Evolutionary conservation across 2,888 invertebrate species (phyloP), one percentile per base, ranked within the genome.

Genomic region (Ichneumon xanthorius): DNA sequence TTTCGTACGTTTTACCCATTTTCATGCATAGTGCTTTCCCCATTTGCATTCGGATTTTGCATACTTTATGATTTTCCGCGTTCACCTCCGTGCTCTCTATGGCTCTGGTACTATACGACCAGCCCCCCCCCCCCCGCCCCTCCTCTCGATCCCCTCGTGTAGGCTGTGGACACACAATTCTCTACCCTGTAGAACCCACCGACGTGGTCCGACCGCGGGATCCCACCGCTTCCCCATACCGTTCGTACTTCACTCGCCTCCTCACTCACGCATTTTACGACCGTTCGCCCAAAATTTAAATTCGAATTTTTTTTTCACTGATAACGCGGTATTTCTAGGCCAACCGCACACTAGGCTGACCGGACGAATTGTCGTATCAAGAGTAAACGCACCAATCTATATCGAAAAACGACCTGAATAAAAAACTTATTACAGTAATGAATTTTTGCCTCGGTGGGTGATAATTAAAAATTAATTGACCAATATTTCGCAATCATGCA

Each of bases 1-100:
- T 92, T 90, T 92, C 89, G 88, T 88, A 86, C 88, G 88, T 89
- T 91, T 91, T 90, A 87, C 90, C 91, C 89, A 91, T 92, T 92
- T 92, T 92, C 91, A 92, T 91, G 91, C 91, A 91, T 91, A 90
- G 90, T 90, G 89, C 90, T 84, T 87, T 88, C 82, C 86, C 71
- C 90, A 92, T 92, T 93, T 92, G 93, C 93, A 93, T 93, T 90
- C 89, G 89, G 89, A 90, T 92, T 93, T 91, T 92, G 92, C 92
- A 92, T 92, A 92, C 90, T 93, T 92, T 91, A 92, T 92, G 91
- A 93, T 92, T 92, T 91, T 91, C 89, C 90, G 88, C 89, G 89
- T 89, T 90, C 89, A 87, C 68, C 76, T 75, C 55, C 58, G 75
- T 53, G 75, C 33, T 75, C 71, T 78, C 78, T 75, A 73, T 48